Conservation (phyloP, 2,888 invertebrate genomes). For the Drosophila greeni region DNA sequence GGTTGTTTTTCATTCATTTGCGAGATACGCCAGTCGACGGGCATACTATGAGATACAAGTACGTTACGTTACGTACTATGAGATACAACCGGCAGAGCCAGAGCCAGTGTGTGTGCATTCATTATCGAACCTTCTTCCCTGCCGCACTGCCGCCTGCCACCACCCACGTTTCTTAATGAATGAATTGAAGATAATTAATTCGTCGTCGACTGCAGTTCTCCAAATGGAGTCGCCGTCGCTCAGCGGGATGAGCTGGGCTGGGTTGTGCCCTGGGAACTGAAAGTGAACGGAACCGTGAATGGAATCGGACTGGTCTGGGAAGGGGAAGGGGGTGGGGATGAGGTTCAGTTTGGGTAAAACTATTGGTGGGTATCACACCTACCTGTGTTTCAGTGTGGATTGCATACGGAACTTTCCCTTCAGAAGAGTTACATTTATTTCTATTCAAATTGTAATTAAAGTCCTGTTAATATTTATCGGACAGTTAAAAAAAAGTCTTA, state of each 20-base stretch:
- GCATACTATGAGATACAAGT: conserved; percentile 54
- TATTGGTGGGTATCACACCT: neutral
- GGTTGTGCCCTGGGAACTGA: conserved; percentile 11
- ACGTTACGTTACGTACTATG: conserved; percentile 37
- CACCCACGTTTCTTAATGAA: conserved; percentile 68
- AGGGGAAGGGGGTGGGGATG: neutral
- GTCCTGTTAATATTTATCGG: too few relatives aligned
- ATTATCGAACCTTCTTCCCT: conserved; percentile 53
- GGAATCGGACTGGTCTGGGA: neutral
- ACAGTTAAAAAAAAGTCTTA: too few relatives aligned
- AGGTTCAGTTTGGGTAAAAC: neutral
- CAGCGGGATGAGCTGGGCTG: conserved; percentile 9
- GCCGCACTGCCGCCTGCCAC: conserved; percentile 17
- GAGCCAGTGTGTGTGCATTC: conserved; percentile 60
- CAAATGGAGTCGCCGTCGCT: conserved; percentile 17
- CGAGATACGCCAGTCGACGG: conserved; percentile 41
- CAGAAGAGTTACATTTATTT: too few relatives aligned
- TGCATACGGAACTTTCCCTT: too few relatives aligned
- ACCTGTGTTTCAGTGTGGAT: neutral
- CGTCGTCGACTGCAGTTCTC: conserved; percentile 63
- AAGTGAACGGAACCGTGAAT: conserved; percentile 13
- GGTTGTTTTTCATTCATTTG: conserved; percentile 63
- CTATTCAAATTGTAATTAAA: too few relatives aligned
- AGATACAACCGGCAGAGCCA: conserved; percentile 41
- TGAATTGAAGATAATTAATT: conserved; percentile 75